Evolutionary conservation across 2,797 vertebrate genomes (phyloP), one percentile per base, ranked within the genome.

Genomic region (Erethizon dorsatum): DNA sequence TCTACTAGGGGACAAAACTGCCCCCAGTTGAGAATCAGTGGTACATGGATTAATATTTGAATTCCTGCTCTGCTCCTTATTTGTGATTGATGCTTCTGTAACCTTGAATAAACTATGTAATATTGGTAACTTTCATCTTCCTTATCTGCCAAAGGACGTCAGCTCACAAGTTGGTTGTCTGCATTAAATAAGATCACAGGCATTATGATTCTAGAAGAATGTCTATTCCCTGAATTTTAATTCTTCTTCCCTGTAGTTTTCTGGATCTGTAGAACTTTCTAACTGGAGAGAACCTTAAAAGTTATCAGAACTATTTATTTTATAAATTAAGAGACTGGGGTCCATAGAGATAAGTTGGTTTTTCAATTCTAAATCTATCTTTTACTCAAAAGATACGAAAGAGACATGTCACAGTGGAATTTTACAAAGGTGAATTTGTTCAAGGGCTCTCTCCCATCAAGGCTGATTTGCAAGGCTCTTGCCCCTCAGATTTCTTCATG

Each of bases 401-500:
- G 86, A 89, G 83, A 94, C 50, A 52, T 65, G 63, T 18, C 0
- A 1, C 90, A 94, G 47, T 83, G 47, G 83, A 86, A 84, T 71
- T 89, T 65, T 73, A 91, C 93, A 89, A 83, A 69, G 84, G 13
- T 69, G 57, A 78, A 56, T 83, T 57, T 86, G 84, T 93, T 97
- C 71, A 92, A 93, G 91, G 89, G 47, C 77, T 92, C 83, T 89
- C 13, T 96, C 57, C 57, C 73, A 50, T 89, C 96, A 84, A 86
- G 56, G 52, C 7, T 97, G 93, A 95, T 96, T 86, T 97, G 91
- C n/a, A 94, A 94, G 61, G 71, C n/a, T 63, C 71, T 86, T 83
- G 59, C 41, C 50, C 50, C 45, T 95, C 15, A 95, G 67, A 91
- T 83, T 80, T 90, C 79, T 11, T 95, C 61, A 56, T 89, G 79